These are phyloP conservation scores for Centropyge bicolor DNA, from an alignment of 2,797 vertebrate genomes.

Conservation along the genomic window DNA sequence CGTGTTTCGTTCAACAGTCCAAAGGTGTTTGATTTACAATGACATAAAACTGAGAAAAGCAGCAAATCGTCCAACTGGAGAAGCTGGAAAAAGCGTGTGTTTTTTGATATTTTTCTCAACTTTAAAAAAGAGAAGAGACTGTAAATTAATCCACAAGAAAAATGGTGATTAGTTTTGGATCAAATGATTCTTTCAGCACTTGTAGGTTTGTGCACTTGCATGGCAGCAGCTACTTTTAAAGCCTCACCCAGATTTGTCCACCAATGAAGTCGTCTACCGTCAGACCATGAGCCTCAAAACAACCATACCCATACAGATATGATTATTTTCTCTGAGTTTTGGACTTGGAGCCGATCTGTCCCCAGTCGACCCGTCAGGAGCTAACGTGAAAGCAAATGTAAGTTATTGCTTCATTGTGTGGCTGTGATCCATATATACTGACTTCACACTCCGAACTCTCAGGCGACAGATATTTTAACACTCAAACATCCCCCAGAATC, in stretches of 20 bases:
- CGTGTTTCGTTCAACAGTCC: background rate
- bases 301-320: background rate
- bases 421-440: background rate
- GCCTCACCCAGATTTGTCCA: background rate
- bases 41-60: background rate
- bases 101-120: background rate
- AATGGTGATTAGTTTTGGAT: background rate
- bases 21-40: background rate
- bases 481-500: background rate
- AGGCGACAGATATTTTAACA: background rate
- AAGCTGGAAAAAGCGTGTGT: background rate
- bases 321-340: background rate
- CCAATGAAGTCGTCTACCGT: background rate
- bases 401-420: background rate
- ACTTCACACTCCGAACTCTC: background rate
- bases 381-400: background rate
- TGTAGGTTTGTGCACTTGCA: background rate
- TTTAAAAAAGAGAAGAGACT: background rate
- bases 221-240: background rate
- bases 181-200: background rate
- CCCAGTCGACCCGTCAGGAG: too few species aligned
- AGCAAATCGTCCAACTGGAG: background rate
- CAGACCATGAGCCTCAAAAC: background rate
- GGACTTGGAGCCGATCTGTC: background rate
- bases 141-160: background rate